These are phyloP conservation scores for Montipora sp. DNA, from an alignment of 64 coral and sea anemone species.

Conservation along the genomic window DNA sequence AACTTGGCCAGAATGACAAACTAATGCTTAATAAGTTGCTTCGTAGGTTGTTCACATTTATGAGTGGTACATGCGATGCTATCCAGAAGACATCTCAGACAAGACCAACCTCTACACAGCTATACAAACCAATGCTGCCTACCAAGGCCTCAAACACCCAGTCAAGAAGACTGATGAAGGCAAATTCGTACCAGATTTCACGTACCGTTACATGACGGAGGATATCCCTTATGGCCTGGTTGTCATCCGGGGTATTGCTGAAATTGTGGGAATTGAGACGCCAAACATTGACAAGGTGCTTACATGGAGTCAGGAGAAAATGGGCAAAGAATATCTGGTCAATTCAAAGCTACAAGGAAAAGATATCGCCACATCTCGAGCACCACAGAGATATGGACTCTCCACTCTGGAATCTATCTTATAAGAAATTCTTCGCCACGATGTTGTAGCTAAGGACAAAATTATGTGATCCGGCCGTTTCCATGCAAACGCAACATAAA, in stretches of 20 bases:
- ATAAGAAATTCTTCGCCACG: background rate
- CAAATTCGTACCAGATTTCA: slow-evolving; percentile 25
- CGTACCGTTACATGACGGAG: slow-evolving; percentile 26
- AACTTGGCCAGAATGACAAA: too few relatives aligned
- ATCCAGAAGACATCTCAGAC: slow-evolving; percentile 26
- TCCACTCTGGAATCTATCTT: slow-evolving; percentile 21
- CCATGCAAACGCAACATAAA: too few relatives aligned
- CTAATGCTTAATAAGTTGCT: too few relatives aligned
- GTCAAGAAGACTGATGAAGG: slow-evolving; percentile 28
- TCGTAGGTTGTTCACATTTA: slow-evolving; percentile 7
- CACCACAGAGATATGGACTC: slow-evolving; percentile 67
- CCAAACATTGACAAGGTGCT: slow-evolving; percentile 69
- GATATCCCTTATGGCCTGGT: slow-evolving; percentile 29
- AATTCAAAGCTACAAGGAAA: slow-evolving; percentile 64
- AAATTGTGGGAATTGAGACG: slow-evolving; percentile 52
- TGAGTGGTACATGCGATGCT: slow-evolving; percentile 17
- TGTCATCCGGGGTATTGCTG: slow-evolving; percentile 68
- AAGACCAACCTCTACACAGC: slow-evolving; percentile 13
- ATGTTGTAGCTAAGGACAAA: too few relatives aligned
- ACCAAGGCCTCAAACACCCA: slow-evolving; percentile 36
- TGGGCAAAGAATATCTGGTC: slow-evolving; percentile 65
- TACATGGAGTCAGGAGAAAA: slow-evolving; percentile 53
- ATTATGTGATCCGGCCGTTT: background rate
- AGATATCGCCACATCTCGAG: slow-evolving; percentile 54
- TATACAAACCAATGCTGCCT: slow-evolving; percentile 36